These are phyloP conservation scores for Picathartes gymnocephalus DNA, from an alignment of 2,113 vertebrate genomes.

Conservation along the genomic window DNA sequence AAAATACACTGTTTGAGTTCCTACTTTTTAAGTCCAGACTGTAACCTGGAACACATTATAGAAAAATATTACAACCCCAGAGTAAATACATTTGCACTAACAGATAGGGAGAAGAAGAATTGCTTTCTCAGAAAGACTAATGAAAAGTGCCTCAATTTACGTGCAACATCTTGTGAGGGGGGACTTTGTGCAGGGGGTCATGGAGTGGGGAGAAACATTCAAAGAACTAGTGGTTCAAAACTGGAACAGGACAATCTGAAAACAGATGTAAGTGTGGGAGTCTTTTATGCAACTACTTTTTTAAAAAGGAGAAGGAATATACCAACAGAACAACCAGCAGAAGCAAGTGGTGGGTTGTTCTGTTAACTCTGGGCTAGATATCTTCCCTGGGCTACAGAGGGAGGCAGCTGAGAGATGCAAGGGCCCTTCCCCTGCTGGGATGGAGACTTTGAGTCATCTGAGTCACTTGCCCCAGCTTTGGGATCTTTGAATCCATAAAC, in stretches of 20 bases:
- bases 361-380: neutral
- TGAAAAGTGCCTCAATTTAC: neutral
- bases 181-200: neutral
- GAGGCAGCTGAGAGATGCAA: neutral
- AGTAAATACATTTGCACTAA: neutral
- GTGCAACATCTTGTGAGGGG: rapidly evolving
- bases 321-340: neutral
- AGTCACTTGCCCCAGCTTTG: neutral
- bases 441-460: neutral
- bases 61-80: neutral
- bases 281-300: neutral
- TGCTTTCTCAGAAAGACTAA: neutral
- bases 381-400: neutral
- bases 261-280: neutral
- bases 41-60: neutral
- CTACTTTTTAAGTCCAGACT: neutral
- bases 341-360: neutral
- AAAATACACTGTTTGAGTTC: neutral
- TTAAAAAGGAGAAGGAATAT: neutral
- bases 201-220: neutral
- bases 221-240: neutral
- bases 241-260: neutral
- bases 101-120: neutral
- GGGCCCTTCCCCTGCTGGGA: neutral
- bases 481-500: neutral